phyloP scores from a whole-genome alignment of 2,888 invertebrate species.

The Miltochrista miniata region DNA sequence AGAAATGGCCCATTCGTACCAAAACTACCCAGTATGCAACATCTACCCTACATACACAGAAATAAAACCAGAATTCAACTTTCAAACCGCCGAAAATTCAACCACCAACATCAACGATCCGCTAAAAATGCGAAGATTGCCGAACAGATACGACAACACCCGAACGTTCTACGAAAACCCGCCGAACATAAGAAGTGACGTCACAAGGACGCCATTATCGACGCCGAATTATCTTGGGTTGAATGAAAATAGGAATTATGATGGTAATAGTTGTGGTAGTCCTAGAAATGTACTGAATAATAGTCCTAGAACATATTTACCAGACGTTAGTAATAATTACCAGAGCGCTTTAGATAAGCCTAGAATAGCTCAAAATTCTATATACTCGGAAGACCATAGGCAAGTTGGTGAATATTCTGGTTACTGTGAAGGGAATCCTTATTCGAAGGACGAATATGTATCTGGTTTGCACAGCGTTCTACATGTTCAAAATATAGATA shows the following conservation, averaged over 20 bases:
- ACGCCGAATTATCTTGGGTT: slow-evolving; percentile 62
- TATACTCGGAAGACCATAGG: slow-evolving; percentile 62
- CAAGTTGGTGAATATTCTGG: slow-evolving; percentile 59
- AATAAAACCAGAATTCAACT: slow-evolving; percentile 67
- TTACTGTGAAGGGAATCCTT: slow-evolving; percentile 61
- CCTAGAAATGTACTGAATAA: slow-evolving; percentile 67
- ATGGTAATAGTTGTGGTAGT: slow-evolving; percentile 59
- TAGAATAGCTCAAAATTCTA: slow-evolving; percentile 50
- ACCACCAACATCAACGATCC: slow-evolving; percentile 43
- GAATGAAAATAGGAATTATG: slow-evolving; percentile 57
- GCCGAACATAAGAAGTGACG: slow-evolving; percentile 52
- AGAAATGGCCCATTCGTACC: slow-evolving; percentile 74
- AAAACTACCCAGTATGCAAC: slow-evolving; percentile 75
- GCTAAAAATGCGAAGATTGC: slow-evolving; percentile 50
- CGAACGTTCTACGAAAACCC: slow-evolving; percentile 74
- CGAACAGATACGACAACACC: slow-evolving; percentile 56
- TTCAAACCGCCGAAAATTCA: slow-evolving; percentile 47
- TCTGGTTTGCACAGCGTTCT: slow-evolving; percentile 59
- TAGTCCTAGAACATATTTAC: slow-evolving; percentile 67
- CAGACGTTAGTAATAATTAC: slow-evolving; percentile 58
- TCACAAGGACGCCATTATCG: slow-evolving; percentile 53
- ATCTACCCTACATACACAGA: slow-evolving; percentile 74
- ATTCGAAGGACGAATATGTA: slow-evolving; percentile 63
- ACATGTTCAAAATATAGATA: slow-evolving; percentile 63
- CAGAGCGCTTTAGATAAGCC: slow-evolving; percentile 50